These are phyloP conservation scores for Campoletis raptor DNA, from an alignment of 2,888 invertebrate species.

Conservation along the genomic window DNA sequence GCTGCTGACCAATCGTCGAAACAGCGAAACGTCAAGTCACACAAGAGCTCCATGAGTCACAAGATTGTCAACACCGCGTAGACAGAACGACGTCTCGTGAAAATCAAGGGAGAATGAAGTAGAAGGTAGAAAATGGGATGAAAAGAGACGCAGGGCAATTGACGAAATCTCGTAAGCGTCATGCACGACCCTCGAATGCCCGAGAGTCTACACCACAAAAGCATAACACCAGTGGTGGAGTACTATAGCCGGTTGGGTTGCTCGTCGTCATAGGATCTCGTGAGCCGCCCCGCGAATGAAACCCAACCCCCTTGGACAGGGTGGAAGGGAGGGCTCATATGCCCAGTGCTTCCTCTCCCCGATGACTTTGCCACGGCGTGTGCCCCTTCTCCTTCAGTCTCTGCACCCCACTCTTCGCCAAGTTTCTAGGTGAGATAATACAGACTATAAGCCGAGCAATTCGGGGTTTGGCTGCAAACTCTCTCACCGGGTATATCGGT, in stretches of 20 bases:
- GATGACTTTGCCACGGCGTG: conserved; percentile 29
- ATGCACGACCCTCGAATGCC: conserved; percentile 75
- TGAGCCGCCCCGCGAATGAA: conserved; percentile 66
- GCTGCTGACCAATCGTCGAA: conserved; percentile 75
- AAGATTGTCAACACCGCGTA: conserved; percentile 60
- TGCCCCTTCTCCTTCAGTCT: conserved; percentile 66
- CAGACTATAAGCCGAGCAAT: conserved; percentile 84
- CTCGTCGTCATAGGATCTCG: conserved; percentile 53
- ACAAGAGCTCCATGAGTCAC: conserved; percentile 69
- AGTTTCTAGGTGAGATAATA: conserved; percentile 82
- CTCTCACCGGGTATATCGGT: conserved; percentile 73
- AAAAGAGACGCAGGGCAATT: conserved; percentile 35
- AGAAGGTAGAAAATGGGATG: neutral
- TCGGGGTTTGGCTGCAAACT: conserved; percentile 82
- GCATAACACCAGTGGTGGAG: conserved; percentile 68
- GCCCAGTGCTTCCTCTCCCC: conserved; percentile 58
- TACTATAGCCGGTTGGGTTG: conserved; percentile 43
- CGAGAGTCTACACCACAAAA: conserved; percentile 73
- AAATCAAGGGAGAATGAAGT: conserved; percentile 51
- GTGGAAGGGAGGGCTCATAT: conserved; percentile 40
- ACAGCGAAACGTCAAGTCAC: conserved; percentile 23
- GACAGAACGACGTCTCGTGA: conserved; percentile 75
- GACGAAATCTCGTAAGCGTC: conserved; percentile 54
- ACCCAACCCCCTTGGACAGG: conserved; percentile 62
- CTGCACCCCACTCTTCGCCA: conserved; percentile 69